These are phyloP conservation scores for Habropoda laboriosa DNA, from an alignment of 1,140 invertebrate genomes.

Conservation along the genomic window DNA sequence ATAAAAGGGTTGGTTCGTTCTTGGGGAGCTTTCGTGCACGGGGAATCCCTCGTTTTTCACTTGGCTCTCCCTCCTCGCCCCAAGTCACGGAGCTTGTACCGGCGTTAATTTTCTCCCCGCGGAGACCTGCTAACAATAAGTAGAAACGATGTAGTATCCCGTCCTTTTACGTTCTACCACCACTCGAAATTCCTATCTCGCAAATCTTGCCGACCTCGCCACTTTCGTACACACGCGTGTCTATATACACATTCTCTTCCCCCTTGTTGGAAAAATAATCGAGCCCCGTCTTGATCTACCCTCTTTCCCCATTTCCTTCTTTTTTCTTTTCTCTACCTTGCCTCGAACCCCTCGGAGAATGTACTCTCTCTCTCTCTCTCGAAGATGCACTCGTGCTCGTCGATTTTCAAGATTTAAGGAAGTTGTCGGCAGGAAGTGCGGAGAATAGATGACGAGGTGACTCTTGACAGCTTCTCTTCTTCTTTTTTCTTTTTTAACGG, in stretches of 20 bases:
- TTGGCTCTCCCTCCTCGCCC: not conserved
- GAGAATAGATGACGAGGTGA: too few species aligned
- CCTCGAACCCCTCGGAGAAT: not conserved
- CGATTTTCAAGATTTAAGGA: too few species aligned
- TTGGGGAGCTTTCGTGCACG: constrained; percentile 1
- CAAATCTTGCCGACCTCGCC: constrained; percentile 16
- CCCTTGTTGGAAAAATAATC: constrained; percentile 8
- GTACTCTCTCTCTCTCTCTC: too few species aligned
- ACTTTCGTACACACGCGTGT: constrained; percentile 3
- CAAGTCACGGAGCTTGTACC: not conserved
- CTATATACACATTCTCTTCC: too few species aligned
- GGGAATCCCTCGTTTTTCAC: constrained; percentile 20
- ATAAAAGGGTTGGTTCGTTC: constrained; percentile 4
- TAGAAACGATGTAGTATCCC: constrained; percentile 18
- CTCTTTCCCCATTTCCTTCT: not conserved
- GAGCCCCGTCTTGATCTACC: not conserved
- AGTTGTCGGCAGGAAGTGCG: too few species aligned
- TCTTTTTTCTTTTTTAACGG: too few species aligned
- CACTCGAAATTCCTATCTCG: constrained; percentile 19
- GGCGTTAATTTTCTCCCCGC: constrained; percentile 25
- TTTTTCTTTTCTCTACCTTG: not conserved
- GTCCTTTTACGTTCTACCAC: not conserved
- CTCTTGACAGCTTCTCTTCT: too few species aligned
- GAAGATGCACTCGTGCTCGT: not conserved
- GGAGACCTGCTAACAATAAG: constrained; percentile 26